phyloP scores from a whole-genome alignment of 2,888 invertebrate species.

The Sinelater perroti region DNA sequence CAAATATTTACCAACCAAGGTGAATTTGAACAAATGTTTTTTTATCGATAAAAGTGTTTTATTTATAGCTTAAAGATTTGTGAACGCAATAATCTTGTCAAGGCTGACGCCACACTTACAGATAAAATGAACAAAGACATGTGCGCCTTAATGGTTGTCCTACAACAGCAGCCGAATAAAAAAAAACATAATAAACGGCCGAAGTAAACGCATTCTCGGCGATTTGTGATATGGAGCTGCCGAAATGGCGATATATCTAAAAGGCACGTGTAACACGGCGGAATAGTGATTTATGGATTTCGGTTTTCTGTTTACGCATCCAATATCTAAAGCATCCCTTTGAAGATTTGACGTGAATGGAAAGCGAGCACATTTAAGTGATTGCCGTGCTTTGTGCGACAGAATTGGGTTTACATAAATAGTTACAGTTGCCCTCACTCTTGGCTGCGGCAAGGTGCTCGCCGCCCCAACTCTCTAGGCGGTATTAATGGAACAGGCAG shows the following conservation, averaged over 20 bases:
- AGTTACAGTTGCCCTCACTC: constrained; percentile 15
- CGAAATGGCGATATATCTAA: constrained; percentile 46
- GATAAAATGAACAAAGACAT: no score
- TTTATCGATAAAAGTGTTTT: no score
- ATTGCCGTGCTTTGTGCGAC: constrained; percentile 37
- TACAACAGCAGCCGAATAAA: no score
- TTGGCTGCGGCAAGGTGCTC: not conserved
- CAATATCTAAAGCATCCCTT: constrained; percentile 48
- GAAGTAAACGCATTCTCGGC: constrained; percentile 41
- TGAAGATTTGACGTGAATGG: constrained; percentile 49
- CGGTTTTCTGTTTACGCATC: constrained; percentile 50
- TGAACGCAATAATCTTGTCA: no score
- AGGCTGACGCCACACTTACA: no score
- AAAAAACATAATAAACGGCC: not conserved
- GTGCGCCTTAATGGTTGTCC: no score
- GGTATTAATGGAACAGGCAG: constrained; percentile 15
- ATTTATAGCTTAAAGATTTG: no score
- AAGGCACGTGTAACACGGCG: constrained; percentile 48
- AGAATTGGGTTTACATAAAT: constrained; percentile 32
- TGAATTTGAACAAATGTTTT: no score
- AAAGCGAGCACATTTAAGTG: constrained; percentile 45
- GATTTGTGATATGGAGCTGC: constrained; percentile 48
- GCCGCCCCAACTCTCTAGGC: not conserved
- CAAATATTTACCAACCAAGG: no score
- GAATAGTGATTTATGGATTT: constrained; percentile 51